These are phyloP conservation scores for Dicrostonyx torquatus DNA, from an alignment of 2,797 vertebrate species.

Conservation along the genomic window DNA sequence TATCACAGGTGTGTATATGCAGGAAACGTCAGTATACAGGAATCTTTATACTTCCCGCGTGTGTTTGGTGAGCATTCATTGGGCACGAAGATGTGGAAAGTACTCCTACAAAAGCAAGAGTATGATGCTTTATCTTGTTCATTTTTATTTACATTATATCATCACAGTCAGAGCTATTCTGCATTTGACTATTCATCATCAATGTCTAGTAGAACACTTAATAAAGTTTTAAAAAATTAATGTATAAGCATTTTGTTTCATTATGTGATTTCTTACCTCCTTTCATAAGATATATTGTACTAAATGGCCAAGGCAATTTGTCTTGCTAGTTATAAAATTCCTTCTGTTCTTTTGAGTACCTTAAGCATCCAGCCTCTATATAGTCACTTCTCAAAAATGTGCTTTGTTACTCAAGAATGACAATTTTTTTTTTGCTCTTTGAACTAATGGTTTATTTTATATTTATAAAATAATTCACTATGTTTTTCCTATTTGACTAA, in stretches of 20 bases:
- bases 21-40: background rate
- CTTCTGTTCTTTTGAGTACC: background rate
- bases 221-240: constrained; percentile 1
- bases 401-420: background rate
- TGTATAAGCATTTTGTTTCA: constrained; percentile 15
- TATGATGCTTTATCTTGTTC: background rate
- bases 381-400: background rate
- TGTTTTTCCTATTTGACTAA: background rate
- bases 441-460: background rate
- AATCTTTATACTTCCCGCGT: background rate
- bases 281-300: constrained; percentile 35
- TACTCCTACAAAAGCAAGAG: background rate
- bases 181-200: background rate
- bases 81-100: too few species aligned
- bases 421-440: background rate
- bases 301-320: background rate
- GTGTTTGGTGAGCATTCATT: background rate
- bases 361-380: background rate
- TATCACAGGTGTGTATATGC: background rate
- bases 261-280: background rate
- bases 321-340: background rate
- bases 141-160: background rate
- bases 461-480: background rate
- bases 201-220: background rate
- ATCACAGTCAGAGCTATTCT: background rate